Evolutionary conservation across 64 coral and sea anemone species (phyloP), one percentile per base, ranked within the genome.

Genomic region (Stylophora pistillata): DNA sequence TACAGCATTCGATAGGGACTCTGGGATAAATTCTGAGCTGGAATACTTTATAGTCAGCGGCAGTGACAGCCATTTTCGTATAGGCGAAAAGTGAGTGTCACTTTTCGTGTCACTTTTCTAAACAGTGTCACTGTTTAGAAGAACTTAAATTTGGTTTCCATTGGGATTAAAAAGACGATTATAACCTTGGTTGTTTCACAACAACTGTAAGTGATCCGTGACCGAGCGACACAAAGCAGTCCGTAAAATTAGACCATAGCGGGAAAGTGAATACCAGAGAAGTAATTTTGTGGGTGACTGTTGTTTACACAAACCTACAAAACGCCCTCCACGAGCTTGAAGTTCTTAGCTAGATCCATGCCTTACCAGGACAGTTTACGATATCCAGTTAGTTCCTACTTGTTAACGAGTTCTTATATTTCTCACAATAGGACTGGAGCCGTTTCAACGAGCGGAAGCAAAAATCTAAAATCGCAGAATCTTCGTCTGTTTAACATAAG

Each of bases 401-500:
- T 53, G 13, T 15, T 10, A 62, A 15, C 47, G 41, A 13, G 33
- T 59, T 57, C 18, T 58, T 54, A 14, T 52, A 23, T 86, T 55
- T 28, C 17, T 66, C 54, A 53, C 33, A 28, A 57, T 87, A 96
- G 94, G 34, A 93, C 87, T 65, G 94, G 94, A 21, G 74, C 53
- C 27, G 82, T 96, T 30, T 21, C 60, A 53, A 89, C 89, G 20
- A 37, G 4, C 37, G 37, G 7, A 47, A 47, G 37, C 12, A 84
- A 74, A 47, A 77, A 64, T 30, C 53, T 96, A 1, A 81, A 90
- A 30, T 15, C 61, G 15, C 23, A 96, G 56, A 93, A 91, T 41
- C 82, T 96, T 9, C 81, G 91, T 81, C 66, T 96, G 53, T 87
- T 96, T 55, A 92, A 78, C 33, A 34, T 96, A 75, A 77, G 65